These are phyloP conservation scores for Rhodophaea formosa DNA, from an alignment of 2,888 invertebrate genomes.

Conservation along the genomic window DNA sequence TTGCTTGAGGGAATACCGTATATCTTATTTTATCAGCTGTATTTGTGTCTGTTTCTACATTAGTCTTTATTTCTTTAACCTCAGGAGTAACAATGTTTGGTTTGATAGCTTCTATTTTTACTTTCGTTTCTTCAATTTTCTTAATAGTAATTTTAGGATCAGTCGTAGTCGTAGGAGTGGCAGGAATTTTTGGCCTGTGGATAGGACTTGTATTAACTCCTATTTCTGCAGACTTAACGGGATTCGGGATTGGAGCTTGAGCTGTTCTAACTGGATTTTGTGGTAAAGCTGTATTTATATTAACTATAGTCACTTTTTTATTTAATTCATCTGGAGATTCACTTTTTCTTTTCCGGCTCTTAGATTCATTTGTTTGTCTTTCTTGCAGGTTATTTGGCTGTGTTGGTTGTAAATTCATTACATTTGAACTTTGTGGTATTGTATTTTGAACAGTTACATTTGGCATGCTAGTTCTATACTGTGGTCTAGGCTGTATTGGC, in stretches of 20 bases:
- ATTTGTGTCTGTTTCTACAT: conserved; percentile 21
- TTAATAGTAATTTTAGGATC: conserved; percentile 17
- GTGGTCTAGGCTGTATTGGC: conserved; percentile 58
- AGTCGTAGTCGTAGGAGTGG: conserved; percentile 30
- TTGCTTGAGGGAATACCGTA: conserved; percentile 68
- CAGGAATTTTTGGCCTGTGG: conserved; percentile 31
- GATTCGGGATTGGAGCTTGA: conserved; percentile 36
- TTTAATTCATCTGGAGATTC: conserved; percentile 63
- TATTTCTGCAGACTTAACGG: conserved; percentile 35
- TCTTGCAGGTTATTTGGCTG: conserved; percentile 22
- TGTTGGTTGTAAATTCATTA: conserved; percentile 25
- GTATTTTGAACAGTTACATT: conserved; percentile 24
- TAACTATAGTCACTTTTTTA: conserved; percentile 40
- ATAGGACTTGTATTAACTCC: conserved; percentile 46
- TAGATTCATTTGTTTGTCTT: conserved; percentile 29
- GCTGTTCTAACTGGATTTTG: conserved; percentile 23
- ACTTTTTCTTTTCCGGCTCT: conserved; percentile 61
- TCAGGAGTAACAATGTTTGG: conserved; percentile 19
- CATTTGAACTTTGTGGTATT: conserved; percentile 26
- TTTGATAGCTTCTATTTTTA: conserved; percentile 27
- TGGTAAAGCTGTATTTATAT: conserved; percentile 29
- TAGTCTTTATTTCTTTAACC: conserved; percentile 26
- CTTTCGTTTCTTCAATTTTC: conserved; percentile 20
- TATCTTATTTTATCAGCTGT: conserved; percentile 65
- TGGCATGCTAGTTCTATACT: conserved; percentile 27